Evolutionary conservation across 1,140 invertebrate species (phyloP), one percentile per base, ranked within the genome.

Genomic region (Dufourea novaeangliae): DNA sequence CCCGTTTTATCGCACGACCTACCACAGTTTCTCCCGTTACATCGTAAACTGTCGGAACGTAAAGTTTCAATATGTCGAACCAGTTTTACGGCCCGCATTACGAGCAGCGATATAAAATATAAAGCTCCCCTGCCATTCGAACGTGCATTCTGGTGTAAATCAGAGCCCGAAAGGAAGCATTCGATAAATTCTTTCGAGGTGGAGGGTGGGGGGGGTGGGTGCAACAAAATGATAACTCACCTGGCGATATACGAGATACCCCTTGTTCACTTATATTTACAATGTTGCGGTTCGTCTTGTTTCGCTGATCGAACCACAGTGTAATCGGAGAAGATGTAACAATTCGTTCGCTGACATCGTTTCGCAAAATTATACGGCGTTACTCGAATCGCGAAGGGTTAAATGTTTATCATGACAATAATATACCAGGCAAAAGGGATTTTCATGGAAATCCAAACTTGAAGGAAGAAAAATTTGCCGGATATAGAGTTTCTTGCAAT

Each of bases 21-120:
- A 76, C 83, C 78, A 56, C 50, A 64, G 69, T 87, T n/a, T 83
- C 82, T 81, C 79, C 76, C 68, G 81, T 74, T 74, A 78, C 80
- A 69, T 77, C 78, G 79, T 85, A 85, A 83, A 80, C 81, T 80
- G 50, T 73, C 61, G 74, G 62, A n/a, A 70, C 76, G 74, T 79
- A 37, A 78, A 79, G 75, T 83, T 83, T 85, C 85, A 79, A 83
- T 86, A 56, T n/a, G 50, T 41, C 62, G 62, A 74, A 41, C 34
- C n/a, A 75, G 75, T 76, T 82, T 86, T 85, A 81, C 73, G 77
- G 25, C 39, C 68, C 61, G 46, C 27, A 56, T 69, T 87, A 76
- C 72, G 62, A 56, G 32, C 57, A 34, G 54, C 34, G 63, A 39
- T 41, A 32, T 44, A 41, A 68, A 68, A 56, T 44, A 44, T 41